Evolutionary conservation across 2,113 vertebrate genomes (phyloP).

Genomic region (Rutilus rutilus): DNA sequence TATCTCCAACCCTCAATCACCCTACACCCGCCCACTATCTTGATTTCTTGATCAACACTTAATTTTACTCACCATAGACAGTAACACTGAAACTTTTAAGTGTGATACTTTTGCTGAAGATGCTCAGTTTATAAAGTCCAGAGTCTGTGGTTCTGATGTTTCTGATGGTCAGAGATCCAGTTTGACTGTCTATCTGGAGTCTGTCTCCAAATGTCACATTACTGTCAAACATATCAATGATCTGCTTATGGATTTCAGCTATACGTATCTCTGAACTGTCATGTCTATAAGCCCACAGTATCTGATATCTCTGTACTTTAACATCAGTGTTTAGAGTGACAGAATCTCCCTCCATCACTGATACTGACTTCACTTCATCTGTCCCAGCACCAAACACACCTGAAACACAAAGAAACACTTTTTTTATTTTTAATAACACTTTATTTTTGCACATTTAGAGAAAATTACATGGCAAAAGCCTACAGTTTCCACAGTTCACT

Average conservation of each 20-base stretch:
- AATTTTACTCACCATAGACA: constrained; percentile 16
- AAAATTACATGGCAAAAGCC: neutral
- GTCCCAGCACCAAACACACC: neutral
- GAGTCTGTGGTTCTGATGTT: neutral
- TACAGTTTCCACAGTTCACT: no score
- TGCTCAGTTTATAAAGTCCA: constrained; percentile 1
- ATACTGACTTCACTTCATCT: neutral
- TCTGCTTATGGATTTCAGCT: accelerated
- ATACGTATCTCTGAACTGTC: neutral
- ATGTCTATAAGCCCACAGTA: neutral
- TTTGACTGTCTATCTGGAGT: neutral
- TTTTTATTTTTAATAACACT: neutral
- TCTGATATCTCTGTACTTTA: accelerated
- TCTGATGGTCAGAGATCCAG: constrained; percentile 12
- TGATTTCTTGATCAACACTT: neutral
- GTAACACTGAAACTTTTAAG: neutral
- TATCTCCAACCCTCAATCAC: neutral
- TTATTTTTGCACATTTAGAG: neutral
- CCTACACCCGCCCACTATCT: no score
- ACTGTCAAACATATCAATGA: accelerated
- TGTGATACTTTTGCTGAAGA: neutral
- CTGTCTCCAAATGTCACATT: neutral
- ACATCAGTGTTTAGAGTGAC: neutral
- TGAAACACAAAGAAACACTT: neutral
- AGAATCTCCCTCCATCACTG: neutral